Conservation (phyloP, 1,140 invertebrate species). For the Lepidurus arcticus region DNA sequence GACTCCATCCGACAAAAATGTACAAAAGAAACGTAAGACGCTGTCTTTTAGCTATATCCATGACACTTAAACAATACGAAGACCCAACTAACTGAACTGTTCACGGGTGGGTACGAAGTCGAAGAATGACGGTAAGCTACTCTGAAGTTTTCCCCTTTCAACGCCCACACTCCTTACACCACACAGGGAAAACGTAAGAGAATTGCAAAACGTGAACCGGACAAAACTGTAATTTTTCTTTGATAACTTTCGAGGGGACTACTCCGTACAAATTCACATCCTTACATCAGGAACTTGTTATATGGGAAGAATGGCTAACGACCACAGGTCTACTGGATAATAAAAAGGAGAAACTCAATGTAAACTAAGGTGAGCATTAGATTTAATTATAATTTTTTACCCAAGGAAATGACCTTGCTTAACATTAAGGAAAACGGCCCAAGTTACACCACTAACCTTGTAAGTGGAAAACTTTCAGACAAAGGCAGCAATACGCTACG, state of each 20-base stretch:
- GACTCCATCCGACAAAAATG: not conserved
- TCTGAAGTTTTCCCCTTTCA: not conserved
- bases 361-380: no score
- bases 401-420: not conserved
- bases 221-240: not conserved
- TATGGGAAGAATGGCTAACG: not conserved
- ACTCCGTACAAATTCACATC: not conserved
- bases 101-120: not conserved
- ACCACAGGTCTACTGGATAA: not conserved
- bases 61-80: not conserved
- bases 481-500: not conserved
- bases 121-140: not conserved
- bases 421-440: not conserved
- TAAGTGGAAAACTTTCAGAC: not conserved
- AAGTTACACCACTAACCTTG: not conserved
- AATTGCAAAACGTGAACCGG: constrained; percentile 1
- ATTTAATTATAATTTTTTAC: not conserved
- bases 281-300: not conserved
- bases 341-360: no score
- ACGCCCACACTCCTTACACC: not conserved
- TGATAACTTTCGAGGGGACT: not conserved
- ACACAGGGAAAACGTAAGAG: not conserved
- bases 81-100: not conserved
- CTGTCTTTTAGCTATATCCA: not conserved
- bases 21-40: not conserved